These are phyloP conservation scores for Etheostoma spectabile DNA, from an alignment of 2,113 vertebrate species.

Conservation along the genomic window DNA sequence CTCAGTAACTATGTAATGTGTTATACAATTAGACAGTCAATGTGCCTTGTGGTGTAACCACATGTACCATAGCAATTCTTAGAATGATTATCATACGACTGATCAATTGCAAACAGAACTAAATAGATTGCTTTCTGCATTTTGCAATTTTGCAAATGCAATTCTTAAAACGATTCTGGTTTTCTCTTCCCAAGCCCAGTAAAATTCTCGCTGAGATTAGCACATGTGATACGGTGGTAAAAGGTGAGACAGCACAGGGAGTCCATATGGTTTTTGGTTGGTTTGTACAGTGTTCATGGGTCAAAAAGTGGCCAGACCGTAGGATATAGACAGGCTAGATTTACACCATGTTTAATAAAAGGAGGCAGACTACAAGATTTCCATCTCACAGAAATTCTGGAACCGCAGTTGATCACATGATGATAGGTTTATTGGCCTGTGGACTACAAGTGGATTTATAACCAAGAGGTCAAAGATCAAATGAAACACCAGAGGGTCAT, in stretches of 20 bases:
- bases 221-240: background rate
- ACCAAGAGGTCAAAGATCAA: conserved; percentile 67
- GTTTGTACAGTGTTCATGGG: background rate
- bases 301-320: conserved; percentile 11
- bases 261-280: conserved; percentile 1
- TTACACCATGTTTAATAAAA: conserved; percentile 60
- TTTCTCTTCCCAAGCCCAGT: background rate
- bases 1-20: conserved; percentile 55
- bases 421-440: conserved; percentile 73
- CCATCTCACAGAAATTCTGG: conserved; percentile 69
- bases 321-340: conserved; percentile 15
- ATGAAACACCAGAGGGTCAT: conserved; percentile 77
- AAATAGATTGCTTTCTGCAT: background rate
- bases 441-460: conserved; percentile 75
- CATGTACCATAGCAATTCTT: conserved; percentile 9
- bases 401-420: conserved; percentile 71
- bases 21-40: conserved; percentile 55
- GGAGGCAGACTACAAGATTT: conserved; percentile 52
- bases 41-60: conserved; percentile 33
- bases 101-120: conserved; percentile 7
- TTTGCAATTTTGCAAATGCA: too few relatives aligned
- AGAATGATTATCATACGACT: background rate
- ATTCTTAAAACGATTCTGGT: background rate
- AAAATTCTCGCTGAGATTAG: background rate
- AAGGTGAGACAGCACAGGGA: background rate